phyloP scores from a whole-genome alignment of 2,797 vertebrate species.

The Acestrorhynchus altus region DNA sequence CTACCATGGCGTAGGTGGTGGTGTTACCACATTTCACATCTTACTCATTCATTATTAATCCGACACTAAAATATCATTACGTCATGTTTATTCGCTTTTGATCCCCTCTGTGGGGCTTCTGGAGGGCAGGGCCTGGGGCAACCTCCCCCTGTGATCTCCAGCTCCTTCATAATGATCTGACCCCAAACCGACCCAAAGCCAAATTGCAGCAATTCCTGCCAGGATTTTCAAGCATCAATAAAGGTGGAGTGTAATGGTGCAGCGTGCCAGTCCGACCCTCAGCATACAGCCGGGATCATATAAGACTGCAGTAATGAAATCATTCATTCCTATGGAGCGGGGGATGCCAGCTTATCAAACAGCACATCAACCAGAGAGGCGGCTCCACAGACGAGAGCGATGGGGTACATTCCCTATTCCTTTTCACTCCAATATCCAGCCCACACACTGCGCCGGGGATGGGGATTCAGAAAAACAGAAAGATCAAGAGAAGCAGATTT shows the following conservation, averaged over 20 bases:
- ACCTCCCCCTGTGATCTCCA: neutral
- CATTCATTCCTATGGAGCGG: conserved; percentile 58
- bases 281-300: conserved; percentile 54
- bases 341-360: conserved; percentile 70
- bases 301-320: conserved; percentile 74
- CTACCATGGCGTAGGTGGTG: too few species aligned
- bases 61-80: too few species aligned
- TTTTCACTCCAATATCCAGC: neutral
- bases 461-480: conserved; percentile 5
- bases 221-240: neutral
- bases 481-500: conserved; percentile 13
- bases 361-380: conserved; percentile 69
- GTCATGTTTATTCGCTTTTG: too few species aligned
- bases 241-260: neutral
- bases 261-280: conserved; percentile 19
- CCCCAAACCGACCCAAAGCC: neutral
- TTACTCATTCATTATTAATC: too few species aligned
- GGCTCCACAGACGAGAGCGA: conserved; percentile 11
- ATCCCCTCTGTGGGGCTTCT: too few species aligned
- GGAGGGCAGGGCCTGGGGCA: neutral
- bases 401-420: neutral
- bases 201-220: neutral
- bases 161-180: neutral
- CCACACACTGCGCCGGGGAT: neutral
- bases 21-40: too few species aligned